Evolutionary conservation across 1,140 invertebrate genomes (phyloP).

Genomic region (Mya arenaria): DNA sequence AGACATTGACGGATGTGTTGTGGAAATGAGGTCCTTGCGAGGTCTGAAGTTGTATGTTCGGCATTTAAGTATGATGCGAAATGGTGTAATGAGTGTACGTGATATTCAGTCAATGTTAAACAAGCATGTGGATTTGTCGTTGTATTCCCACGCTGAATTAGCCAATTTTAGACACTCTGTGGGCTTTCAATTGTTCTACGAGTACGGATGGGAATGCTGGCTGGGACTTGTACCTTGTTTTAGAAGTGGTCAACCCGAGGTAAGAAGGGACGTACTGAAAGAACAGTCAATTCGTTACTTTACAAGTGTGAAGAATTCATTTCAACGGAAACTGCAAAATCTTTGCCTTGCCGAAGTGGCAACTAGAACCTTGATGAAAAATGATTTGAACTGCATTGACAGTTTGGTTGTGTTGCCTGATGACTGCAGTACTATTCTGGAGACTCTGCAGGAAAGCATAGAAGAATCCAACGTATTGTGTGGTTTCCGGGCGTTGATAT

Average conservation of each 20-base stretch:
- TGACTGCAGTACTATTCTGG: neutral
- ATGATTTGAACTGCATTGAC: conserved; percentile 10
- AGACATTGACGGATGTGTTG: conserved; percentile 21
- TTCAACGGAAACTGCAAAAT: neutral
- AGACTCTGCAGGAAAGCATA: neutral
- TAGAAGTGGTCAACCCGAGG: no score
- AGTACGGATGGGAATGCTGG: conserved; percentile 25
- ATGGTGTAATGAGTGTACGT: neutral
- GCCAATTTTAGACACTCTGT: neutral
- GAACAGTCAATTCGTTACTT: neutral
- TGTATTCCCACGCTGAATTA: neutral
- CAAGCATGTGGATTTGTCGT: neutral
- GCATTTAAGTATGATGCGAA: neutral
- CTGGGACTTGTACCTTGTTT: conserved; percentile 1
- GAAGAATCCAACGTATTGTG: neutral
- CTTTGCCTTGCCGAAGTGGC: neutral
- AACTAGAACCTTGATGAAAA: conserved; percentile 1
- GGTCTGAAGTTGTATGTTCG: neutral
- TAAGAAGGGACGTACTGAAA: no score
- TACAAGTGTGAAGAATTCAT: neutral
- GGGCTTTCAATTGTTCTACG: conserved; percentile 19
- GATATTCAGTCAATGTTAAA: neutral
- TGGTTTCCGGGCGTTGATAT: neutral
- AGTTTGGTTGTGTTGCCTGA: neutral
- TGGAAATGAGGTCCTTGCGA: neutral